Conservation (phyloP, 2,113 vertebrate genomes). For the Stictonetta naevosa region DNA sequence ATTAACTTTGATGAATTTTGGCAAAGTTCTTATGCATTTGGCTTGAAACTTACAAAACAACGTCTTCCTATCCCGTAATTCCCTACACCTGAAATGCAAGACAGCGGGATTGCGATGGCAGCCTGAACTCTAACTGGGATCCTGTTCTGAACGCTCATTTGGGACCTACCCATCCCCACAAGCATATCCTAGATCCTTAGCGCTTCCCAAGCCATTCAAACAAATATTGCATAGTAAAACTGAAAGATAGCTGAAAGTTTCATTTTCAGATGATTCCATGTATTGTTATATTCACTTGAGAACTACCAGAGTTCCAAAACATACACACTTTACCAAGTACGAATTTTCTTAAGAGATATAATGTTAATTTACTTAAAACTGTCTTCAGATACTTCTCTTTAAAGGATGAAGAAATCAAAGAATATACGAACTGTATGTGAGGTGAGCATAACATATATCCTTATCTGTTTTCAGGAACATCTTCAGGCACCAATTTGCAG, state of each 20-base stretch:
- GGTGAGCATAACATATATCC: constrained; percentile 48
- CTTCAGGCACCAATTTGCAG: constrained; percentile 28
- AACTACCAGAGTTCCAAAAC: not conserved
- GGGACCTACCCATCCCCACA: fast-evolving
- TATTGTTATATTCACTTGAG: not conserved
- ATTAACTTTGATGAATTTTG: not conserved
- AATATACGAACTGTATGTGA: not conserved
- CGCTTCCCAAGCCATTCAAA: not conserved
- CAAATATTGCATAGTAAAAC: not conserved
- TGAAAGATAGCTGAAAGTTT: not conserved
- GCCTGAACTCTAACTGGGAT: fast-evolving
- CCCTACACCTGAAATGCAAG: fast-evolving
- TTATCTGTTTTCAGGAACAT: constrained; percentile 77
- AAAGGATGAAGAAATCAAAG: not conserved
- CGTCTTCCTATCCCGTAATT: not conserved
- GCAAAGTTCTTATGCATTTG: not conserved
- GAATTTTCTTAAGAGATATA: not conserved
- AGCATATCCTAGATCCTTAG: not conserved
- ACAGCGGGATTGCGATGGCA: not conserved
- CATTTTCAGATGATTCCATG: not conserved
- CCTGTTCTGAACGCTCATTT: fast-evolving
- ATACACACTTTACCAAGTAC: not conserved
- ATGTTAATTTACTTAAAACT: not conserved
- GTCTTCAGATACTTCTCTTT: not conserved
- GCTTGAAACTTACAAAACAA: not conserved